Evolutionary conservation across 2,113 vertebrate species (phyloP).

Genomic region (Xiphorhynchus elegans): DNA sequence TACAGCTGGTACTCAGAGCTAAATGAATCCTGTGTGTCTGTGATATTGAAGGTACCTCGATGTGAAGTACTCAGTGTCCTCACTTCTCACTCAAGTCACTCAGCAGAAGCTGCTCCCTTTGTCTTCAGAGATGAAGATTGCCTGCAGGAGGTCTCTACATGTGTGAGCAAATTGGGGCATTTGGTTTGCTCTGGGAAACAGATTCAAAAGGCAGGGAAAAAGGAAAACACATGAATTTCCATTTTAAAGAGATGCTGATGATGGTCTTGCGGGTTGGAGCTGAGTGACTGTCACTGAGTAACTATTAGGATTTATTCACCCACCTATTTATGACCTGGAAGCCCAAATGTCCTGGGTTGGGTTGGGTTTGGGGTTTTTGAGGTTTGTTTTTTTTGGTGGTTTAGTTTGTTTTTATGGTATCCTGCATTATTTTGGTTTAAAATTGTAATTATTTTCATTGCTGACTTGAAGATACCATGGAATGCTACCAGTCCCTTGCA

Average conservation of each 20-base stretch:
- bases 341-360: neutral
- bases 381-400: neutral
- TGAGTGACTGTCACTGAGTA: neutral
- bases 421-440: neutral
- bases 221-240: neutral
- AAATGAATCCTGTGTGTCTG: neutral
- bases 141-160: neutral
- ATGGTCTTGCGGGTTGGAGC: neutral
- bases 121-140: neutral
- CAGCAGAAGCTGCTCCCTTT: neutral
- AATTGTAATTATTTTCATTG: neutral
- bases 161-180: rapidly evolving
- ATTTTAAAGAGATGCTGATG: neutral
- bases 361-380: neutral
- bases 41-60: neutral
- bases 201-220: neutral
- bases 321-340: neutral
- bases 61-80: neutral
- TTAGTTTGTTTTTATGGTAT: neutral
- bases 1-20: neutral
- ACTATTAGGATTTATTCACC: neutral
- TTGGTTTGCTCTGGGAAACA: neutral
- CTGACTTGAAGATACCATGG: neutral
- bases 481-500: neutral
- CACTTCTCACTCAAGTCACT: neutral